phyloP scores from a whole-genome alignment of 2,113 vertebrate species.

The Leptobrachium ailaonicum region DNA sequence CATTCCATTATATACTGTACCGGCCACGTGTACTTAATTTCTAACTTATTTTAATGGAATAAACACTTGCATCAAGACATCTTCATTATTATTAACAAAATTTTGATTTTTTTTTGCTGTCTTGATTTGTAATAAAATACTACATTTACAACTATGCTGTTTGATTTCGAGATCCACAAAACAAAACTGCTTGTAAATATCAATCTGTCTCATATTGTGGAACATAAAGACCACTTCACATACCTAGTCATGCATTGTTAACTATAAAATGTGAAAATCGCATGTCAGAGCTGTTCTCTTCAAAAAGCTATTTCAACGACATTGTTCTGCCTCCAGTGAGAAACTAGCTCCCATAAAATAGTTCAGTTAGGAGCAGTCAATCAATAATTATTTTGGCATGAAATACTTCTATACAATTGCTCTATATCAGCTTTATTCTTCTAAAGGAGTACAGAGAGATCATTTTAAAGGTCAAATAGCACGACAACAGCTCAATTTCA shows the following conservation, averaged over 20 bases:
- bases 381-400: conserved; percentile 28
- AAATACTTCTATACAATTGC: conserved; percentile 52
- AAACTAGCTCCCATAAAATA: conserved; percentile 37
- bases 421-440: conserved; percentile 52
- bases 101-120: not conserved
- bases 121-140: not conserved
- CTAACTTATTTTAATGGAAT: no score
- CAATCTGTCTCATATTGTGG: conserved; percentile 1
- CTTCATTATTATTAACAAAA: no score
- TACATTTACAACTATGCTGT: not conserved
- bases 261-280: conserved; percentile 25
- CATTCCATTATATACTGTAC: no score
- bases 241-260: conserved; percentile 20
- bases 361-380: conserved; percentile 36
- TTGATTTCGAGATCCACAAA: not conserved
- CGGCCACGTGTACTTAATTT: no score
- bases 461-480: conserved; percentile 62
- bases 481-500: conserved; percentile 62
- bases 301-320: conserved; percentile 31
- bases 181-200: conserved; percentile 7
- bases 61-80: no score
- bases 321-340: conserved; percentile 25
- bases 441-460: conserved; percentile 59
- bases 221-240: not conserved
- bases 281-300: conserved; percentile 6